phyloP scores from a whole-genome alignment of 2,113 vertebrate genomes.

The Eurystomus gularis region DNA sequence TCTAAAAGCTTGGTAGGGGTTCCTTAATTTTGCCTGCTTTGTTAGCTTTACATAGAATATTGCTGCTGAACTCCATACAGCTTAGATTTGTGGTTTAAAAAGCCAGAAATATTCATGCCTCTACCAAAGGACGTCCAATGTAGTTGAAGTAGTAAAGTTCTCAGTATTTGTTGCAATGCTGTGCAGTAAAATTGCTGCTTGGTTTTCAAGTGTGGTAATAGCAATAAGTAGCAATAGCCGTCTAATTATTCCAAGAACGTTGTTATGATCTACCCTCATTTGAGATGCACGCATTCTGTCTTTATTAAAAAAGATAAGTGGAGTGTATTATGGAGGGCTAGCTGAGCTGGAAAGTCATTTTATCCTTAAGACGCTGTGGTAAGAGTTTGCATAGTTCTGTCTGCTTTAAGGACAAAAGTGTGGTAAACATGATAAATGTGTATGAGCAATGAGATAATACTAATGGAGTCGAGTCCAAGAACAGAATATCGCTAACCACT shows the following conservation, averaged over 20 bases:
- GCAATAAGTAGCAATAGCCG: neutral
- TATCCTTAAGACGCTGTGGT: neutral
- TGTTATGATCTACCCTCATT: neutral
- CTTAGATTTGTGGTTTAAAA: neutral
- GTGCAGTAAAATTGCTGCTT: neutral
- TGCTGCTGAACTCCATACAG: neutral
- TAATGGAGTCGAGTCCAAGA: neutral
- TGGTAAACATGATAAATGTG: neutral
- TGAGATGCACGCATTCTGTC: neutral
- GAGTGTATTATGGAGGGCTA: neutral
- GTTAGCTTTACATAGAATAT: neutral
- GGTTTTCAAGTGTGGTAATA: fast-evolving
- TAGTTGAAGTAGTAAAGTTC: neutral
- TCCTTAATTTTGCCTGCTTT: neutral
- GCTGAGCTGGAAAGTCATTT: neutral
- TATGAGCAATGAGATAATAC: neutral
- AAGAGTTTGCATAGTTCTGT: neutral
- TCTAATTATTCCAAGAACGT: neutral
- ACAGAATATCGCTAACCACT: neutral
- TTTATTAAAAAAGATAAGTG: neutral
- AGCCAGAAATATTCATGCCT: neutral
- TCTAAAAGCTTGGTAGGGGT: neutral
- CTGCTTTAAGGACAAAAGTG: neutral
- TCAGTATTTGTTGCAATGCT: neutral
- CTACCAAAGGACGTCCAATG: neutral